Percentiles rank a stretch among this genome's conserved stretches.
Evolutionary conservation across 1,140 invertebrate genomes (phyloP).

Genomic region (Ceratoteleas bidentatus): DNA sequence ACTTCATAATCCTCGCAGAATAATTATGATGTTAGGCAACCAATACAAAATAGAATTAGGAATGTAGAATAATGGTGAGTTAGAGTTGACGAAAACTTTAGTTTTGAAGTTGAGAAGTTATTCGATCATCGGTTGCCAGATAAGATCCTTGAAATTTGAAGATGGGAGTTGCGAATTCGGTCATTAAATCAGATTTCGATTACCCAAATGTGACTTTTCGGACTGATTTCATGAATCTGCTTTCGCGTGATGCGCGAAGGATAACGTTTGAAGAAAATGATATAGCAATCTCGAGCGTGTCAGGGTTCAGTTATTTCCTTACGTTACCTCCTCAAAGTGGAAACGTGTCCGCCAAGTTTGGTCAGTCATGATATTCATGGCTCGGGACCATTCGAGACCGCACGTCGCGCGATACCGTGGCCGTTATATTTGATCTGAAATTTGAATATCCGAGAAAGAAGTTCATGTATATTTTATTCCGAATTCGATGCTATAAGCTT

Average conservation of each 20-base stretch:
- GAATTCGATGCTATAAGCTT: constrained; percentile 53
- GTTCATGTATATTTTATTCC: constrained; percentile 80
- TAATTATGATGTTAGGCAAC: too few species aligned
- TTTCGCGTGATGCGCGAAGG: constrained; percentile 30
- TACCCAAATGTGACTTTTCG: constrained; percentile 7
- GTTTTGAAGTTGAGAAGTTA: too few species aligned
- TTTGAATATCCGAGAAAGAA: constrained; percentile 80
- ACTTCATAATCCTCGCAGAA: too few species aligned
- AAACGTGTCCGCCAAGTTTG: constrained; percentile 74
- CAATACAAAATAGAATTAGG: too few species aligned
- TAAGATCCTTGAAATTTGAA: too few species aligned
- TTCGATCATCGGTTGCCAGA: too few species aligned
- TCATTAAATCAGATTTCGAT: constrained; percentile 14
- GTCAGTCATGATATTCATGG: constrained; percentile 82
- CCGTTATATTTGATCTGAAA: constrained; percentile 80
- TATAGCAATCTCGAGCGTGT: constrained; percentile 57
- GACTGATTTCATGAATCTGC: constrained; percentile 41
- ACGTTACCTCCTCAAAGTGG: constrained; percentile 56
- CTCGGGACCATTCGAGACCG: constrained; percentile 77
- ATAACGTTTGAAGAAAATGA: constrained; percentile 56
- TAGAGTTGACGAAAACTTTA: too few species aligned
- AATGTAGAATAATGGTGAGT: too few species aligned
- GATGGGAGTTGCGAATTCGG: not conserved
- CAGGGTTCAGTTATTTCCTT: constrained; percentile 63
- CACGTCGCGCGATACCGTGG: constrained; percentile 72